Conservation (phyloP, 2,797 vertebrate genomes). For the Botia almorhae region DNA sequence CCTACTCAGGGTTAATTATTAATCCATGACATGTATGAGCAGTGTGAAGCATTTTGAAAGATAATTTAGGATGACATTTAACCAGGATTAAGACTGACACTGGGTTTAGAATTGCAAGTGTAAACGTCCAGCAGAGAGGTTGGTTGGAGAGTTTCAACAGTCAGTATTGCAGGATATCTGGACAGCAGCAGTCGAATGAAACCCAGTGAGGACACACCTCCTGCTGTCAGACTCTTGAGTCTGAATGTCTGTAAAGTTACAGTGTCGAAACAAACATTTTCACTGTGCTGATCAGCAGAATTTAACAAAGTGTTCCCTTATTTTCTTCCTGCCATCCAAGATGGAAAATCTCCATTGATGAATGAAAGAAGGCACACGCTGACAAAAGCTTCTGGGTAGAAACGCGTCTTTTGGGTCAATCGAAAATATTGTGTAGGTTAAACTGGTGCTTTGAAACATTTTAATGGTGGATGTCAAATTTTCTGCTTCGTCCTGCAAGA, state of each 20-base stretch:
- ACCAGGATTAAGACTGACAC: too few species aligned
- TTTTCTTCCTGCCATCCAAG: constrained; percentile 47
- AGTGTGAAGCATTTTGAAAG: too few species aligned
- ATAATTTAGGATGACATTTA: too few species aligned
- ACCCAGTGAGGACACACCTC: neutral
- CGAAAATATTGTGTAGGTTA: neutral
- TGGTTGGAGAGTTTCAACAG: neutral
- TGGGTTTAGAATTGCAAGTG: neutral
- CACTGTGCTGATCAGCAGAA: constrained; percentile 46
- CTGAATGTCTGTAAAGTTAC: constrained; percentile 24
- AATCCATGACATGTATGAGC: too few species aligned
- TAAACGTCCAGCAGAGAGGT: neutral
- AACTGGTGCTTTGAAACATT: neutral
- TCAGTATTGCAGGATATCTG: neutral
- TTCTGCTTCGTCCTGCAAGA: neutral
- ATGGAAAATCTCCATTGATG: constrained; percentile 63
- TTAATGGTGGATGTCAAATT: constrained; percentile 10
- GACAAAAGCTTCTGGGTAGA: constrained; percentile 58
- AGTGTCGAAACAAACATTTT: constrained; percentile 2
- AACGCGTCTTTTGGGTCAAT: constrained; percentile 52
- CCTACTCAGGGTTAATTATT: too few species aligned
- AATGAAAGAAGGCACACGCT: constrained; percentile 63
- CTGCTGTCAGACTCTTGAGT: neutral
- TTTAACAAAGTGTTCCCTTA: constrained; percentile 2
- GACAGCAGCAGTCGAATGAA: neutral